Base-by-base conservation (phyloP, 2,797 vertebrate species). In the Macroramphosus scolopax region DNA sequence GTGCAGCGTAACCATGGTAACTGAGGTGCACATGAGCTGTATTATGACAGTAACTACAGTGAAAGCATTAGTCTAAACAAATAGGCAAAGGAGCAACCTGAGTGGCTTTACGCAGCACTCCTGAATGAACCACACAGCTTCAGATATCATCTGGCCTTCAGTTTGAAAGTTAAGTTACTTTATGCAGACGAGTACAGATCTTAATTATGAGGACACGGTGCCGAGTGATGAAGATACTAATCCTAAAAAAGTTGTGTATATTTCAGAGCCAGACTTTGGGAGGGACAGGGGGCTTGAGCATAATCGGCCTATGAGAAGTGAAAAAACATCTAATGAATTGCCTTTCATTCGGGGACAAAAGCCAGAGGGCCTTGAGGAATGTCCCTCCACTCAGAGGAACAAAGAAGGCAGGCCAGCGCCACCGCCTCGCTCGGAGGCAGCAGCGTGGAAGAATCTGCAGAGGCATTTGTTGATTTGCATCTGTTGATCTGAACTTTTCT, bases 341-440 rank as follows among this genome's bases (percentile, higher is more conserved):
- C 66, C 44, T 89, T 87, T 88, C 72, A 85, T 61, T 2, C 4
- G 15, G 49, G 60, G 44, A 83, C 56, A 80, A 77, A 81, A 73
- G 69, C 72, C 47, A 48, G 62, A 73, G 63, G 47, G 58, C 67
- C 71, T 74, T 63, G 49, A 80, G 75, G 81, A 87, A 85, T 82
- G 66, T 55, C 62, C 49, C 38, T 37, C 34, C 57, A 48, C 47
- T 57, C 45, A 14, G 35, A 57, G 51, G 45, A 59, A 83, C 76
- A 80, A 85, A 73, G 50, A 52, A 64, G 40, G 35, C 44, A 11
- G 41, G 38, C 36, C 14, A 2, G 55, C 26, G 2, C 57, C 32
- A 14, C 7, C 39, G 40, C 51, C 45, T 59, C 48, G 1, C 49
- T 53, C 38, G 36, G 47, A 72, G 53, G 49, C 63, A 71, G 53